Conservation (phyloP, 2,113 vertebrate genomes). For the Phocoena phocoena region DNA sequence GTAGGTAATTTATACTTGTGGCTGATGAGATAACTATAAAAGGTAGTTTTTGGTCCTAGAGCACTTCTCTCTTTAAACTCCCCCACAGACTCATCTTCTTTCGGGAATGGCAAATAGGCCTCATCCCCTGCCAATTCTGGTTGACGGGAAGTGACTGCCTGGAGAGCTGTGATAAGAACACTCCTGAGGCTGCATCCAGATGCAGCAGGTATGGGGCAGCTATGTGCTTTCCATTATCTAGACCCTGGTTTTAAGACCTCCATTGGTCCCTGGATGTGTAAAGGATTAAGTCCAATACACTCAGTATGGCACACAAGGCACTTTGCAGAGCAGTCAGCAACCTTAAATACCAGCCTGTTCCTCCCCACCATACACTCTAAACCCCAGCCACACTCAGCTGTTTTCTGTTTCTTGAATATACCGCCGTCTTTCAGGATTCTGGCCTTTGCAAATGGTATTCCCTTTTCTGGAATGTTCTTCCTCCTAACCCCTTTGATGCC, state of each 20-base stretch:
- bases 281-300: not conserved
- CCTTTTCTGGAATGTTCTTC: not conserved
- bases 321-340: not conserved
- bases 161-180: not conserved
- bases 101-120: constrained; percentile 14
- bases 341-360: not conserved
- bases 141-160: constrained; percentile 47
- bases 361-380: not conserved
- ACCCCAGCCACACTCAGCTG: not conserved
- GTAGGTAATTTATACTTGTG: not conserved
- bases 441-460: not conserved
- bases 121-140: constrained; percentile 30
- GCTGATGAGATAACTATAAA: not conserved
- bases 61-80: not conserved
- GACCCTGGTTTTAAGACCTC: not conserved
- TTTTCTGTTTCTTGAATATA: not conserved
- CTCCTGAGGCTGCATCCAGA: constrained; percentile 25
- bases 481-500: not conserved
- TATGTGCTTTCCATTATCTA: not conserved
- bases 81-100: constrained; percentile 46
- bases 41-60: not conserved
- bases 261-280: not conserved
- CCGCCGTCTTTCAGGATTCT: not conserved
- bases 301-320: not conserved
- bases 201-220: not conserved